Evolutionary conservation across 37 sponge, comb jelly and placozoan species (phyloP).

Genomic region (Oscarella lobularis): DNA sequence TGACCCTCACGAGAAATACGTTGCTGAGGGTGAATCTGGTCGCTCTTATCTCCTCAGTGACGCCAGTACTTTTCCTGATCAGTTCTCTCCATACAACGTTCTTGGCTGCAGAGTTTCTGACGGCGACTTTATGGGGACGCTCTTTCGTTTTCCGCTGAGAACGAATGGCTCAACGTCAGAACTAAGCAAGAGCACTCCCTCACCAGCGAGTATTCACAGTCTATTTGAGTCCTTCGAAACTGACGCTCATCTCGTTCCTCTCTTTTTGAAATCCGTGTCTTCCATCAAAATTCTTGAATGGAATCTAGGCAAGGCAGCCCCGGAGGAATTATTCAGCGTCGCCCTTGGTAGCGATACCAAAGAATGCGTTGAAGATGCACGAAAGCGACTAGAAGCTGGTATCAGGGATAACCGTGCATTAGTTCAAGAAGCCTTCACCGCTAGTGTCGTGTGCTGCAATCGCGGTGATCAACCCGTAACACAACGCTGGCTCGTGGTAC

Average conservation of each 20-base stretch:
- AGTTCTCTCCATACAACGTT: conserved; percentile 2
- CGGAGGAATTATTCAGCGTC: not conserved
- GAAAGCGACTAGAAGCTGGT: not conserved
- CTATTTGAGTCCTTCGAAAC: not conserved
- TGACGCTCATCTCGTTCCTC: not conserved
- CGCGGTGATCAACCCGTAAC: not conserved
- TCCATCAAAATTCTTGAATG: not conserved
- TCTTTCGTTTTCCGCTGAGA: conserved; percentile 59
- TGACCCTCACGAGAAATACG: conserved; percentile 69
- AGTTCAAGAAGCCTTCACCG: not conserved
- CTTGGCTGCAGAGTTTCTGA: not conserved
- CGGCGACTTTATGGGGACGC: conserved; percentile 11
- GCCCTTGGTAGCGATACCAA: not conserved
- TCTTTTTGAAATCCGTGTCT: not conserved
- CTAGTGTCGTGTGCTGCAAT: not conserved
- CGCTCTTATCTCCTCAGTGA: not conserved
- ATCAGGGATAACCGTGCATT: not conserved
- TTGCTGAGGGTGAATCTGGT: conserved; percentile 33
- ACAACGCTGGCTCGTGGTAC: not conserved
- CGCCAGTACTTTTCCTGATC: not conserved
- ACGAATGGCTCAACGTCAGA: not conserved
- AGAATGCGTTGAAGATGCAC: not conserved
- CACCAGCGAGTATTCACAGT: not conserved
- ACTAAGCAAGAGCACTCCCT: not conserved
- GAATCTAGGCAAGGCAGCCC: not conserved